A percentile compares a stretch with the other conserved stretches of the same genome.
These are phyloP conservation scores for Cervus canadensis DNA, from an alignment of 2,113 vertebrate species.

Conservation along the genomic window DNA sequence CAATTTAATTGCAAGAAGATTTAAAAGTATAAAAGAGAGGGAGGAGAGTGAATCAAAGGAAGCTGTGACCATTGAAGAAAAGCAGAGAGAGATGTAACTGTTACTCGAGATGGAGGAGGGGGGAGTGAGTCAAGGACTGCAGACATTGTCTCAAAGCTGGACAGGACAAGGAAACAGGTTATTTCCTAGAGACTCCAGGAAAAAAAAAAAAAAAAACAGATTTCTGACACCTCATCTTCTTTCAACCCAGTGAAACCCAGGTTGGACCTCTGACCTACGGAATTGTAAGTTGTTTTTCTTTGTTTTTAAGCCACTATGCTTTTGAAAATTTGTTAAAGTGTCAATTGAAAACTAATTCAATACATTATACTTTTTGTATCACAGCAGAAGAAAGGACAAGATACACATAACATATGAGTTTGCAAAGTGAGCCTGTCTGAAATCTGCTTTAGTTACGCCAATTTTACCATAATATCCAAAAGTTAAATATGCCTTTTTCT, in stretches of 20 bases:
- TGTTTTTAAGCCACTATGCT: background rate
- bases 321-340: background rate
- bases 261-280: background rate
- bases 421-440: background rate
- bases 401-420: background rate
- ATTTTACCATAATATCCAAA: background rate
- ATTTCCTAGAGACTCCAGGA: background rate
- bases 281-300: background rate
- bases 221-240: background rate
- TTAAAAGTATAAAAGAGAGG: background rate
- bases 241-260: background rate
- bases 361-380: background rate
- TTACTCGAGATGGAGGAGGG: background rate
- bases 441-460: background rate
- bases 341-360: background rate
- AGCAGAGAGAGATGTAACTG: fast-evolving
- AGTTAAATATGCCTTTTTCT: background rate
- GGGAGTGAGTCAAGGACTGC: background rate
- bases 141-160: background rate
- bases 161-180: background rate
- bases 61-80: background rate
- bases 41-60: background rate
- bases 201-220: too few relatives aligned
- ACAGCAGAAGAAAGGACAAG: background rate
- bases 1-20: background rate